Base-by-base conservation (phyloP, 2,888 invertebrate species). In the Eugnorisma glareosa region DNA sequence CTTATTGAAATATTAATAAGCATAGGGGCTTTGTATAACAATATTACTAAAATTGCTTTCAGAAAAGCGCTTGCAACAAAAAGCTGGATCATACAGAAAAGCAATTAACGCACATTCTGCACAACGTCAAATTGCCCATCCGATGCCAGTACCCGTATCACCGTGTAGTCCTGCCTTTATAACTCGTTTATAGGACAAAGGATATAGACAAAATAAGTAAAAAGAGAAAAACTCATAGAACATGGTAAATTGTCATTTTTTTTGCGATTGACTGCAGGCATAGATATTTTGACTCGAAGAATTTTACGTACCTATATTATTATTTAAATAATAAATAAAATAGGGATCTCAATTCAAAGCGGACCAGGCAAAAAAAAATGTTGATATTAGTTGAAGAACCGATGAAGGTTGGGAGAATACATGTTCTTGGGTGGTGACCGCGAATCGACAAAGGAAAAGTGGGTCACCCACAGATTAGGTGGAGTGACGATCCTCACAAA, bases 101-200 rank as follows among this genome's bases (percentile, higher is more conserved):
- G 43, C 75, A 79, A 83, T 83, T 75, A 75, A 61, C 51, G 59
- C 67, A 57, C n/a, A 71, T 71, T 71, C 54, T 63, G 28, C 18
- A 24, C 13, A 48, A 18, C 48, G 54, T 67, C 35, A 35, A 59
- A 67, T 54, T 43, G 51, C 66, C 35, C 59, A 61, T 57, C 31
- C 18, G 59, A 31, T 24, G 43, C 37, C 7, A 28, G 35, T n/a
- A n/a, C n/a, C 7, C n/a, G 63, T 72, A 28, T 68, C 70, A n/a
- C 63, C 21, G 61, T 84, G 54, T 75, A 54, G 2, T 35, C 63
- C 35, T 54, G 67, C 67, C 73, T 73, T 77, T 75, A 81, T 73
- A 81, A 70, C 69, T 69, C 66, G 72, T 57, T 81, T 74, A 74
- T 24, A n/a, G 67, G 64, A 84, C 69, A 84, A 83, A 75, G 67